Conservation (phyloP, 2,797 vertebrate genomes). For the Malacoraja senta region DNA sequence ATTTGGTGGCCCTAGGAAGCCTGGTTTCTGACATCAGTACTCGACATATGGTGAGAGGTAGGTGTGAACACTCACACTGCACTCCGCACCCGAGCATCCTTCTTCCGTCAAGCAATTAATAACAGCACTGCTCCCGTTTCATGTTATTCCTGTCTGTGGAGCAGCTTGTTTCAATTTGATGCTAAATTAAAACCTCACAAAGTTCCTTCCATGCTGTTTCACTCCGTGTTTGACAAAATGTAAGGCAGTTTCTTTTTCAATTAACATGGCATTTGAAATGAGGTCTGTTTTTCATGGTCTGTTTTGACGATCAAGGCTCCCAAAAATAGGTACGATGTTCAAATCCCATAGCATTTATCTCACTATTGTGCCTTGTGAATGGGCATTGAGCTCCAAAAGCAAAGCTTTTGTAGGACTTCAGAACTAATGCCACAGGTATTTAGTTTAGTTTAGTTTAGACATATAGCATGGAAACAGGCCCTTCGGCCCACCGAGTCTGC, state of each 20-base stretch:
- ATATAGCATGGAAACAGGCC: no score
- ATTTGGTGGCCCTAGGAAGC: neutral
- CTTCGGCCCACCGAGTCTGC: no score
- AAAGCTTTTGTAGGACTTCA: neutral
- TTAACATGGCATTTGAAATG: neutral
- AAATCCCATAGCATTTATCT: neutral
- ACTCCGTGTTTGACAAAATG: neutral
- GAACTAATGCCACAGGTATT: neutral
- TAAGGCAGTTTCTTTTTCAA: neutral
- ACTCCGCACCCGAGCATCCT: neutral
- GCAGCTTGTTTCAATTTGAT: neutral
- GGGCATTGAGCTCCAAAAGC: neutral
- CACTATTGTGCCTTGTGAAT: neutral
- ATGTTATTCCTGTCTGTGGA: neutral
- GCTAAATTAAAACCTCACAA: neutral
- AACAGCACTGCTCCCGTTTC: neutral
- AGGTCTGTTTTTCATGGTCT: neutral
- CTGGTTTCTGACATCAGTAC: neutral
- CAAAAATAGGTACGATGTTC: neutral
- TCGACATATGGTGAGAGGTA: neutral
- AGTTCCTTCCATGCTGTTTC: neutral
- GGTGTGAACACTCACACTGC: neutral
- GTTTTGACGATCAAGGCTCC: no score
- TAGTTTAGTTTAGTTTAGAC: no score
- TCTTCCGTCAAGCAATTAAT: neutral